A percentile compares a stretch with the other conserved stretches of the same genome.
Conservation (phyloP, 2,797 vertebrate genomes). For the Eulemur rubriventer region DNA sequence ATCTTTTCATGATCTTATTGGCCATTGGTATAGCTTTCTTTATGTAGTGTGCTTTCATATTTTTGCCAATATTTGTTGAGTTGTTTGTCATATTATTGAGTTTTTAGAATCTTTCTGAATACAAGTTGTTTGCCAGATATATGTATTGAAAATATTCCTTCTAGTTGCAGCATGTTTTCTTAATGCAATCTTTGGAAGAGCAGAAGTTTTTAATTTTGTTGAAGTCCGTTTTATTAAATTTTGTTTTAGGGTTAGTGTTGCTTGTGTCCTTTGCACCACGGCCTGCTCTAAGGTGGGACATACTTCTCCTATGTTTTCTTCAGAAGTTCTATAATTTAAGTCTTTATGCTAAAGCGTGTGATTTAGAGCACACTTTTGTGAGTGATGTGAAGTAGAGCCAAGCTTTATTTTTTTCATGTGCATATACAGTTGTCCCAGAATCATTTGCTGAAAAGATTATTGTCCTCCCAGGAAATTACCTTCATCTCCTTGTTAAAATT, state of each 20-base stretch:
- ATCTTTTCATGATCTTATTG: neutral
- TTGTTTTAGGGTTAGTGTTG: neutral
- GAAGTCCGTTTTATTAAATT: neutral
- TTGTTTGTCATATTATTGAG: neutral
- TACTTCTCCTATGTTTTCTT: neutral
- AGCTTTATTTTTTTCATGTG: neutral
- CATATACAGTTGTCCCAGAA: neutral
- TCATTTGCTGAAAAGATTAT: neutral
- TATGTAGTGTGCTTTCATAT: neutral
- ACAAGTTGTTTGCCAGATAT: neutral
- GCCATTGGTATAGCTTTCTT: neutral
- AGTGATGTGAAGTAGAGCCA: neutral
- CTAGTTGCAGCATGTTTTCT: neutral
- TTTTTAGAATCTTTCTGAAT: neutral
- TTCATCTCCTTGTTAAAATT: neutral
- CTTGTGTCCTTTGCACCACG: neutral
- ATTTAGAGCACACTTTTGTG: neutral
- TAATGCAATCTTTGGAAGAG: neutral
- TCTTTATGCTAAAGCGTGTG: neutral
- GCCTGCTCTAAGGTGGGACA: neutral
- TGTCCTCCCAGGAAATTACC: neutral
- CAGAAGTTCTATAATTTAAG: neutral
- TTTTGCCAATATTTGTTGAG: neutral
- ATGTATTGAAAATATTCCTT: neutral
- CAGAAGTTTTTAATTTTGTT: neutral